Evolutionary conservation across 2,888 invertebrate species (phyloP), one percentile per base, ranked within the genome.

Genomic region (Campoletis raptor): DNA sequence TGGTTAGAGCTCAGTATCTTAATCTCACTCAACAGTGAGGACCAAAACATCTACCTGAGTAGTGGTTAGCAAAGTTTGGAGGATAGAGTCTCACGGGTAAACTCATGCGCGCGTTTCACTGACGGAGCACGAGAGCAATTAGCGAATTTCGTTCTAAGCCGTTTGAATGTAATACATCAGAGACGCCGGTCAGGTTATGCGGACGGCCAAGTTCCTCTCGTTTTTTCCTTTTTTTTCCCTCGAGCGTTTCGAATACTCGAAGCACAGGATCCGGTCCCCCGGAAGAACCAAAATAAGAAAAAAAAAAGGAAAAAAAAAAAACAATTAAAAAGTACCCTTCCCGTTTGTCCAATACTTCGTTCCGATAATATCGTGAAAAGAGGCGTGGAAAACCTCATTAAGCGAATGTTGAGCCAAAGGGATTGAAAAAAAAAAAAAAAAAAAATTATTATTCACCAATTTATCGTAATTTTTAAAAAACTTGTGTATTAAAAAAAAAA

Each of bases 51-150:
- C 37, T 77, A 77, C 52, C 45, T 81, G 36, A 37, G 37, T 66
- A 21, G 66, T 66, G 66, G 66, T 52, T 77, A 70, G 54, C 76
- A 76, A 79, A 67, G 54, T 83, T 66, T 77, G 40, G 74, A 66
- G 54, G 36, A 64, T 74, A 57, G 64, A 30, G 61, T 52, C 21
- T 77, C 36, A 52, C 42, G 45, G 52, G 48, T 24, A 37, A 48
- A 54, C 66, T 45, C 77, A 37, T 37, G 66, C 52, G 77, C 70
- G 73, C 79, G 40, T 54, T 40, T 36, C 37, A 18, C 61, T 67
- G 45, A 76, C 48, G 83, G 52, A 80, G 80, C 86, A 77, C 70
- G 73, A 83, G 77, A 83, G 61, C 83, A 86, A 86, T 86, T 83
- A 83, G 83, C 83, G 66, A 21, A 72, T 80, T 67, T 83, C 72